phyloP scores from a whole-genome alignment of 2,888 invertebrate species.

The Drosophila percnosoma region DNA sequence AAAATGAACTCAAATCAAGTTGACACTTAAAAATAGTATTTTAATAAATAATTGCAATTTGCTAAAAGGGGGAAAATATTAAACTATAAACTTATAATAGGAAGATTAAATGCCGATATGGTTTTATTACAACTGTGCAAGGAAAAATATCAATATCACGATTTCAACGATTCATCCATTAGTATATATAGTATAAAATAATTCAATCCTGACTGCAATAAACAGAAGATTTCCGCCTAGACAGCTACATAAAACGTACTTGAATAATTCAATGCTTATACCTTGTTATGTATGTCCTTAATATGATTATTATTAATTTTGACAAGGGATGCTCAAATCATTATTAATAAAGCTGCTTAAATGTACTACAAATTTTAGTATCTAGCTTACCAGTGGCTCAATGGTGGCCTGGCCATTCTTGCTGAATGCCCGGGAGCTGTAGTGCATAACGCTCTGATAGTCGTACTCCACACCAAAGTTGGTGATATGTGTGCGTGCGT shows the following conservation, averaged over 20 bases:
- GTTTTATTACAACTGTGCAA: neutral
- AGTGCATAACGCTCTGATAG: slow-evolving; percentile 91
- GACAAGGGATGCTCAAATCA: neutral
- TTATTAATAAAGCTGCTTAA: neutral
- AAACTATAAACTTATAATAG: neutral
- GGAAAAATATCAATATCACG: neutral
- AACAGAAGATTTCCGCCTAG: neutral
- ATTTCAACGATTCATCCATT: neutral
- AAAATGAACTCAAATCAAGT: neutral
- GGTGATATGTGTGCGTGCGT: slow-evolving; percentile 87
- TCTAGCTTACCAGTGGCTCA: slow-evolving; percentile 85
- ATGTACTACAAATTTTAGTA: neutral
- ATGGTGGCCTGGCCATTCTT: slow-evolving; percentile 89
- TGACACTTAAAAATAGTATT: neutral
- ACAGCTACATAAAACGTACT: neutral
- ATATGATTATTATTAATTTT: neutral
- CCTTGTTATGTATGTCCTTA: neutral
- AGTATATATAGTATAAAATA: neutral
- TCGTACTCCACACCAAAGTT: slow-evolving; percentile 90
- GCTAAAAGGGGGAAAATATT: neutral
- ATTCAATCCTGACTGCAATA: neutral
- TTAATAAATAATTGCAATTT: neutral
- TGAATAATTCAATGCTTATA: neutral
- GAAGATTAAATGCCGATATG: neutral
- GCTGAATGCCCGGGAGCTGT: slow-evolving; percentile 89